A percentile compares a stretch with the other conserved stretches of the same genome.
These are phyloP conservation scores for Athalia rosae DNA, from an alignment of 2,888 invertebrate species.

Conservation along the genomic window DNA sequence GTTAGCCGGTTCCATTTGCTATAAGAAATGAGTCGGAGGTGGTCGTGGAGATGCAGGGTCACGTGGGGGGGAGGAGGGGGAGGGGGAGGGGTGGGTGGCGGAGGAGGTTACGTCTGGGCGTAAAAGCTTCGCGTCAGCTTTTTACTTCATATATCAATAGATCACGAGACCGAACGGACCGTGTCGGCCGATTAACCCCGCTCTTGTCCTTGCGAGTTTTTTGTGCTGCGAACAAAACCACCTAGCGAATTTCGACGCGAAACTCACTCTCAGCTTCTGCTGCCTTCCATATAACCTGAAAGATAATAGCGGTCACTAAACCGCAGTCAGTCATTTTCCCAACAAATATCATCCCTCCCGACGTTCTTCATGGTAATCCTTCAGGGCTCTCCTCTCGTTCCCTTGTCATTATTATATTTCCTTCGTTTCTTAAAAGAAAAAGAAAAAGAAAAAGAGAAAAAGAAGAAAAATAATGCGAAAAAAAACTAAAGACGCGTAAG, in stretches of 20 bases:
- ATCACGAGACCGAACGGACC: neutral
- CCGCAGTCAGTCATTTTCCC: too few relatives aligned
- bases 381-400: too few relatives aligned
- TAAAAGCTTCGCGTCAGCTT: slow-evolving; percentile 18
- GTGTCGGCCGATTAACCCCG: slow-evolving; percentile 24
- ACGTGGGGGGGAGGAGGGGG: neutral
- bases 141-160: slow-evolving; percentile 14
- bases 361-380: too few relatives aligned
- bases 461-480: too few relatives aligned
- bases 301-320: too few relatives aligned
- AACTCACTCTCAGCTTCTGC: neutral
- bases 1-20: too few relatives aligned
- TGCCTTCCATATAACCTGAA: neutral
- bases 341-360: too few relatives aligned
- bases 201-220: neutral
- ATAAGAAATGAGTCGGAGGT: too few relatives aligned
- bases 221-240: neutral
- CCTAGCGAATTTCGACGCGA: neutral
- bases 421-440: too few relatives aligned
- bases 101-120: neutral
- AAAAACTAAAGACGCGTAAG: too few relatives aligned
- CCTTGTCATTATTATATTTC: neutral
- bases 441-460: too few relatives aligned
- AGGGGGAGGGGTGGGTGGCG: neutral
- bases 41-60: too few relatives aligned